These are phyloP conservation scores for Drosophila paranaensis DNA, from an alignment of 2,888 invertebrate genomes.

Conservation along the genomic window DNA sequence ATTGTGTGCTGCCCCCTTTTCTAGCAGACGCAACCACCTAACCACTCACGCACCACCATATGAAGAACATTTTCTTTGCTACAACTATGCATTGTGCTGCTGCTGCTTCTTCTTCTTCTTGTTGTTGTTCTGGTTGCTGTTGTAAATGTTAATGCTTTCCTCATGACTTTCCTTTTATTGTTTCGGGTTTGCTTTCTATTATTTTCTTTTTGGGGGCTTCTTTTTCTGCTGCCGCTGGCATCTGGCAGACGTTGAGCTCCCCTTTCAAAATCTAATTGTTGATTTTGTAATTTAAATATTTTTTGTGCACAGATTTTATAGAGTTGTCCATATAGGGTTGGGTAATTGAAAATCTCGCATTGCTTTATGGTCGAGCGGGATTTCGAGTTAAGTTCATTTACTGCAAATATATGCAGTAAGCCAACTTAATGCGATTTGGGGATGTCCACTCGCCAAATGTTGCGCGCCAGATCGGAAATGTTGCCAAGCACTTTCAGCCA, in stretches of 20 bases:
- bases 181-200: slow-evolving; percentile 28
- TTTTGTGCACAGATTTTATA: slow-evolving; percentile 44
- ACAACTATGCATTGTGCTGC: slow-evolving; percentile 58
- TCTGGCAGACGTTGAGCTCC: slow-evolving; percentile 52
- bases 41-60: slow-evolving; percentile 29
- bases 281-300: slow-evolving; percentile 79
- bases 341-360: slow-evolving; percentile 64
- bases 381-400: no score
- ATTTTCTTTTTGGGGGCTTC: slow-evolving; percentile 12
- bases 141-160: slow-evolving; percentile 63
- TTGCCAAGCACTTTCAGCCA: slow-evolving; percentile 59
- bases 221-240: slow-evolving; percentile 56
- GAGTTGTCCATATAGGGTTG: slow-evolving; percentile 35
- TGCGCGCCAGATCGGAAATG: slow-evolving; percentile 51
- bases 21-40: slow-evolving; percentile 14
- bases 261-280: slow-evolving; percentile 73
- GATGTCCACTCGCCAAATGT: slow-evolving; percentile 57
- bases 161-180: slow-evolving; percentile 67
- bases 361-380: slow-evolving; percentile 1
- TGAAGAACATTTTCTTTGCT: slow-evolving; percentile 56
- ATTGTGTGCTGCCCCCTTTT: slow-evolving; percentile 37
- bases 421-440: slow-evolving; percentile 22
- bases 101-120: slow-evolving; percentile 9
- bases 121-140: slow-evolving; percentile 24
- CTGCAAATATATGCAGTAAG: slow-evolving; percentile 20